Evolutionary conservation across 2,797 vertebrate genomes (phyloP).

Genomic region (Xiphorhynchus erythropygius): DNA sequence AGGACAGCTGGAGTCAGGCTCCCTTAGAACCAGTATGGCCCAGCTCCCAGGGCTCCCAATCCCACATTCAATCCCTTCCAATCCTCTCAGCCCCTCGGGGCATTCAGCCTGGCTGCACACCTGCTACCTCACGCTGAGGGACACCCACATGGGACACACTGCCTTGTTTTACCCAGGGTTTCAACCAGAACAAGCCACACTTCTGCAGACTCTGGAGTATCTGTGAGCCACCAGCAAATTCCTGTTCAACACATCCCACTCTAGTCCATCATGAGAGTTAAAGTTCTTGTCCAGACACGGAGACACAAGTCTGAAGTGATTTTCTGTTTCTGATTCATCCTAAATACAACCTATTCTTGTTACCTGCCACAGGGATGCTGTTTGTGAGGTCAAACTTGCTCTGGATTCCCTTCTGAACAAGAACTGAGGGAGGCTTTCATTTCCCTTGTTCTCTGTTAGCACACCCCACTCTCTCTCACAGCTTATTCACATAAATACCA

Average conservation of each 20-base stretch:
- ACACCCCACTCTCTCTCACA: constrained; percentile 48
- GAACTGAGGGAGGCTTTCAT: constrained; percentile 83
- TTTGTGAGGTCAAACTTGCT: constrained; percentile 81
- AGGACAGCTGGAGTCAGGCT: neutral
- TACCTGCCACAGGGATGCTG: constrained; percentile 83
- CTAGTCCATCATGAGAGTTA: neutral
- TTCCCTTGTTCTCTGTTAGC: constrained; percentile 83
- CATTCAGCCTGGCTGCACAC: neutral
- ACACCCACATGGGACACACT: neutral
- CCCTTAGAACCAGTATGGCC: neutral
- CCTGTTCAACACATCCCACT: neutral
- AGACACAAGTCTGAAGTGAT: neutral
- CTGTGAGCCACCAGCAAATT: neutral
- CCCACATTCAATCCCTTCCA: neutral
- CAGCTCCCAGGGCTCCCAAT: neutral
- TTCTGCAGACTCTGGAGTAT: neutral
- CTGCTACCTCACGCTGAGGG: neutral
- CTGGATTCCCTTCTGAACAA: constrained; percentile 84
- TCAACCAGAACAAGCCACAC: neutral
- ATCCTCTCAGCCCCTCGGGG: neutral
- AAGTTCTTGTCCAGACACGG: neutral
- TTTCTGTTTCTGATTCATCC: constrained; percentile 23
- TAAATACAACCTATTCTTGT: neutral
- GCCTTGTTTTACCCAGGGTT: neutral
- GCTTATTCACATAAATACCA: neutral